These are phyloP conservation scores for Oedothorax gibbosus DNA, from an alignment of 1,140 invertebrate species.

Conservation along the genomic window DNA sequence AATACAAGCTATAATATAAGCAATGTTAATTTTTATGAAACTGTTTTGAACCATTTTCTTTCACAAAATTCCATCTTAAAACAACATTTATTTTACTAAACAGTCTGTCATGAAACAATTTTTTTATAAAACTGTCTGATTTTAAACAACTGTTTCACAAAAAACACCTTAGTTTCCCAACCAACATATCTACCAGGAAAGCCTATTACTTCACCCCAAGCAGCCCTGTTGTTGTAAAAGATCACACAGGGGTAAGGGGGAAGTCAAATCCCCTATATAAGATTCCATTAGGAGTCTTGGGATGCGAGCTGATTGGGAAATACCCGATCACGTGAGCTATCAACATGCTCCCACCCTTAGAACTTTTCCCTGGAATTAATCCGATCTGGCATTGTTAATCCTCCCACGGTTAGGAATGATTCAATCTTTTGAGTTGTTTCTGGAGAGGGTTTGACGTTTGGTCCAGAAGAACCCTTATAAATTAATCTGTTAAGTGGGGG, in stretches of 20 bases:
- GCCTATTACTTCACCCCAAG: slow-evolving; percentile 47
- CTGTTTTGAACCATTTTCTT: too few species aligned
- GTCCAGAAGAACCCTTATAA: too few species aligned
- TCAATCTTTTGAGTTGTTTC: not conserved
- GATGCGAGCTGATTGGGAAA: slow-evolving; percentile 38
- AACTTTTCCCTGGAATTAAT: slow-evolving; percentile 27
- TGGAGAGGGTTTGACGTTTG: not conserved
- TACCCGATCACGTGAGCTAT: slow-evolving; percentile 41
- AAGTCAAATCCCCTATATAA: slow-evolving; percentile 28
- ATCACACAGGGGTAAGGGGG: slow-evolving; percentile 1
- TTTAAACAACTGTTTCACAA: too few species aligned
- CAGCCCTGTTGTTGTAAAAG: slow-evolving; percentile 51
- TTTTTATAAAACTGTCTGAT: too few species aligned
- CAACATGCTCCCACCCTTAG: not conserved
- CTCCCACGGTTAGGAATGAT: slow-evolving; percentile 25
- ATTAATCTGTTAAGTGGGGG: too few species aligned
- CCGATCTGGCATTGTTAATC: slow-evolving; percentile 52
- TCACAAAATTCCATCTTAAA: too few species aligned
- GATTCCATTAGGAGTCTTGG: slow-evolving; percentile 37
- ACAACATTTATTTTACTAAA: too few species aligned
- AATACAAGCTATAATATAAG: too few species aligned
- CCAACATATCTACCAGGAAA: not conserved
- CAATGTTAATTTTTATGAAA: too few species aligned
- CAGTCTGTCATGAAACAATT: too few species aligned
- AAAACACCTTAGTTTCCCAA: too few species aligned